These are phyloP conservation scores for Hesperophylax magnus DNA, from an alignment of 1,140 invertebrate species.

Conservation along the genomic window DNA sequence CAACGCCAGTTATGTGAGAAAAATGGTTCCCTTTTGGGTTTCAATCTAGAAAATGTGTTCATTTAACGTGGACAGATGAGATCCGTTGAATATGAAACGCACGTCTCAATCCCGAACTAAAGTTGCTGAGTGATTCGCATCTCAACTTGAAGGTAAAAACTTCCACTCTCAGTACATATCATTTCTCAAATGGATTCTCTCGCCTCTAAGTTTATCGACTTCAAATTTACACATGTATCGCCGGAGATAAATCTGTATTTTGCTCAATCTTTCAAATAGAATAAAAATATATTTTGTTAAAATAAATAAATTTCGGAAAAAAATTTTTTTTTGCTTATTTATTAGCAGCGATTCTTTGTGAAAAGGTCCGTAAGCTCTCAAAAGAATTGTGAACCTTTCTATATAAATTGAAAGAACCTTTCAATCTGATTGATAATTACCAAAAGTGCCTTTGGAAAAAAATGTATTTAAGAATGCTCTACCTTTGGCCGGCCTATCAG, in stretches of 20 bases:
- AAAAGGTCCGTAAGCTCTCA: neutral
- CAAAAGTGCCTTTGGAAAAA: constrained; percentile 23
- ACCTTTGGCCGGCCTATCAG: neutral
- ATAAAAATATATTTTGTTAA: no score
- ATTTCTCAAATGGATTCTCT: constrained; percentile 5
- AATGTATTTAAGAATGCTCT: constrained; percentile 8
- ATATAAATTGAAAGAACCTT: constrained; percentile 33
- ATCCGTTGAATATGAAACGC: constrained; percentile 1
- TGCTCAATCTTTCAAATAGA: no score
- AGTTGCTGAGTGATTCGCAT: neutral
- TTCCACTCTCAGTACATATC: constrained; percentile 10
- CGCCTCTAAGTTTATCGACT: neutral
- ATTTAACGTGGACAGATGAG: neutral
- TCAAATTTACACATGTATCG: neutral
- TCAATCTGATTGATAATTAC: constrained; percentile 37
- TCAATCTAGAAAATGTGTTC: neutral
- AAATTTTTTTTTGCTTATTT: neutral
- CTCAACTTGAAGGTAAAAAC: constrained; percentile 18
- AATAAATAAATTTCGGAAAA: no score
- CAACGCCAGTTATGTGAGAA: no score
- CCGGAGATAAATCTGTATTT: no score
- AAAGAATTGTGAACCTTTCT: neutral
- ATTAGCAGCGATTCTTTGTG: neutral
- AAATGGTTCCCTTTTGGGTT: no score
- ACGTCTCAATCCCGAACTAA: constrained; percentile 1